Evolutionary conservation across 1,140 invertebrate species (phyloP).

Genomic region (Hypothenemus hampei): DNA sequence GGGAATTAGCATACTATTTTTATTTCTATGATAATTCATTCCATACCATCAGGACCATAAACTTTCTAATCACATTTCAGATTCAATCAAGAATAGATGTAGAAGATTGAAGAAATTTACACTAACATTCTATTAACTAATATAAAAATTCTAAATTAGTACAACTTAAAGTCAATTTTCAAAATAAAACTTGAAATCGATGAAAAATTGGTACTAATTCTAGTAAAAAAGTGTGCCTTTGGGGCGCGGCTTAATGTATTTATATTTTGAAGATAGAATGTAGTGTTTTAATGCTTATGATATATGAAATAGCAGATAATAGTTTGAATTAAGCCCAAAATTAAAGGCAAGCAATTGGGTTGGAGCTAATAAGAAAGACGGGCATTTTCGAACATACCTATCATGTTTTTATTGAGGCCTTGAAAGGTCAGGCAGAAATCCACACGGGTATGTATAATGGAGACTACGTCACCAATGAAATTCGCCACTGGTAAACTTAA

Average conservation of each 20-base stretch:
- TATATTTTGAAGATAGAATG: constrained; percentile 22
- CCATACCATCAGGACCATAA: too few relatives aligned
- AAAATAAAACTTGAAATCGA: too few relatives aligned
- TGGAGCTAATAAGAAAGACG: not conserved
- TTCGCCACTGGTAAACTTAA: constrained; percentile 24
- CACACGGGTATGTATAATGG: constrained; percentile 31
- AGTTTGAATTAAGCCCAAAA: not conserved
- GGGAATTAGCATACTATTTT: too few relatives aligned
- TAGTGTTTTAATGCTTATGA: not conserved
- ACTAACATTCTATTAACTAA: too few relatives aligned
- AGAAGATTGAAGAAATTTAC: too few relatives aligned
- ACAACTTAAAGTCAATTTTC: too few relatives aligned
- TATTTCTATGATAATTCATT: too few relatives aligned
- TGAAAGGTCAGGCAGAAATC: constrained; percentile 28
- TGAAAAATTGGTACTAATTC: too few relatives aligned
- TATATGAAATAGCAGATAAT: too few relatives aligned
- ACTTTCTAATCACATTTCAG: too few relatives aligned
- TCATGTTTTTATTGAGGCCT: constrained; percentile 31
- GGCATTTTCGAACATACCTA: constrained; percentile 20
- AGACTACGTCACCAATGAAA: constrained; percentile 31
- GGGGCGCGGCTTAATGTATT: constrained; percentile 32
- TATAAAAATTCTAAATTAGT: too few relatives aligned
- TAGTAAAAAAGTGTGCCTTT: not conserved
- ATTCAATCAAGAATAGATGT: too few relatives aligned
- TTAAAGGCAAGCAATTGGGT: not conserved